These are phyloP conservation scores for Lontra canadensis DNA, from an alignment of 2,113 vertebrate genomes.

Conservation along the genomic window DNA sequence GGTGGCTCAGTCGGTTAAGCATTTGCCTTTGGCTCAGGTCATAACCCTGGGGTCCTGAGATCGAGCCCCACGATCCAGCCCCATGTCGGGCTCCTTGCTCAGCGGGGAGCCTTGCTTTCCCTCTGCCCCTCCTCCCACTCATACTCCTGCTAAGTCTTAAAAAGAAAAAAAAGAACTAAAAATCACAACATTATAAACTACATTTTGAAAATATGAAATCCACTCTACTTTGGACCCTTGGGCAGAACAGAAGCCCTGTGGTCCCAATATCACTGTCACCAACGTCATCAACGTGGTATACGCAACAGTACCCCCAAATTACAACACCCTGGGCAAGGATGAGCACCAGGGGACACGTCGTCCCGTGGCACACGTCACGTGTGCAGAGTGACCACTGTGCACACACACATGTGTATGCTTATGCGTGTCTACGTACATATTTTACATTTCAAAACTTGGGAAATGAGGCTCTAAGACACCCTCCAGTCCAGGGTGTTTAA, in stretches of 20 bases:
- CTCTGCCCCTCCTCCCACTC: neutral
- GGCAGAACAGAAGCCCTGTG: neutral
- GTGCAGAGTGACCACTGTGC: no score
- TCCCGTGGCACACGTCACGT: accelerated
- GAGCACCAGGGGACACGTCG: accelerated
- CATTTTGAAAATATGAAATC: neutral
- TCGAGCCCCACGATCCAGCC: neutral
- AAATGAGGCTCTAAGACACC: neutral
- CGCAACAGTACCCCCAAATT: neutral
- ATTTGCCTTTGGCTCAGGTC: neutral
- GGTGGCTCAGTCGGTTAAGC: neutral
- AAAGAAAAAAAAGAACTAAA: neutral
- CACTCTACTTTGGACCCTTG: neutral
- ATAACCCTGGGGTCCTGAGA: neutral
- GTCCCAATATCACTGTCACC: neutral
- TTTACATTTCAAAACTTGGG: neutral
- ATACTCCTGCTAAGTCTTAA: neutral
- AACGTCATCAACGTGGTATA: accelerated
- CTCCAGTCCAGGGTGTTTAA: neutral
- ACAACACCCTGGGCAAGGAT: neutral
- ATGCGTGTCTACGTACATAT: neutral
- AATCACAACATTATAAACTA: neutral
- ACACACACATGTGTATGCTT: no score
- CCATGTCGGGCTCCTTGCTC: neutral
- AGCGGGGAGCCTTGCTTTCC: neutral